These are phyloP conservation scores for Albula goreensis DNA, from an alignment of 2,113 vertebrate genomes.

Conservation along the genomic window DNA sequence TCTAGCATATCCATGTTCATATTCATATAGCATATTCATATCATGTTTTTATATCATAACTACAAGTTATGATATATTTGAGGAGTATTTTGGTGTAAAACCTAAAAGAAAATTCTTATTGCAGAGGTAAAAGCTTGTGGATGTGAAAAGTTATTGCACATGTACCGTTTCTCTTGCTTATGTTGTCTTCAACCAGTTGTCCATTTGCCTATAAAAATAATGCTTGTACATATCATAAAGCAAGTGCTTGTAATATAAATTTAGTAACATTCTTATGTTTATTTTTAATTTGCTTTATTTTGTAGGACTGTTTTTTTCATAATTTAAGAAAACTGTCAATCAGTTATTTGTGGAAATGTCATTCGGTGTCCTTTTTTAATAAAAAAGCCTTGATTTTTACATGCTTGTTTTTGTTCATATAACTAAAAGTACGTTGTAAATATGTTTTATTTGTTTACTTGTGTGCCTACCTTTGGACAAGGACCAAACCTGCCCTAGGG, in stretches of 20 bases:
- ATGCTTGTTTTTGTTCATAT: neutral
- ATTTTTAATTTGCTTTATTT: slow-evolving; percentile 19
- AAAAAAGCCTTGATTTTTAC: slow-evolving; percentile 10
- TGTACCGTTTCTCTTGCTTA: slow-evolving; percentile 55
- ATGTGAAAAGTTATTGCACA: slow-evolving; percentile 66
- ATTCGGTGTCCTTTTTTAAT: slow-evolving; percentile 10
- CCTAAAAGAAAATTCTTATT: neutral
- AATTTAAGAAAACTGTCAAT: slow-evolving; percentile 9
- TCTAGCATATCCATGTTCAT: too few species aligned
- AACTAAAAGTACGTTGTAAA: too few species aligned
- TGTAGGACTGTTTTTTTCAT: slow-evolving; percentile 11
- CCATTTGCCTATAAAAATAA: slow-evolving; percentile 67
- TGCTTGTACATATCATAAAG: slow-evolving; percentile 15
- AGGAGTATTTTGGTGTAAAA: slow-evolving; percentile 2
- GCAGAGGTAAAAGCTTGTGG: slow-evolving; percentile 50
- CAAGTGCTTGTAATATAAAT: neutral
- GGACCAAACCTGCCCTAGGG: too few species aligned
- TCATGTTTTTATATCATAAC: neutral
- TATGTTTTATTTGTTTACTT: too few species aligned
- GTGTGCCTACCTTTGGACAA: too few species aligned
- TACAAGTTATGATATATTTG: slow-evolving; percentile 2
- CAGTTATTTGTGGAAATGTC: slow-evolving; percentile 9
- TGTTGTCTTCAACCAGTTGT: slow-evolving; percentile 61
- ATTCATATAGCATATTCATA: neutral
- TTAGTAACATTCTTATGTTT: neutral